Base-by-base conservation (phyloP, 2,113 vertebrate genomes). In the Danionella cerebrum region DNA sequence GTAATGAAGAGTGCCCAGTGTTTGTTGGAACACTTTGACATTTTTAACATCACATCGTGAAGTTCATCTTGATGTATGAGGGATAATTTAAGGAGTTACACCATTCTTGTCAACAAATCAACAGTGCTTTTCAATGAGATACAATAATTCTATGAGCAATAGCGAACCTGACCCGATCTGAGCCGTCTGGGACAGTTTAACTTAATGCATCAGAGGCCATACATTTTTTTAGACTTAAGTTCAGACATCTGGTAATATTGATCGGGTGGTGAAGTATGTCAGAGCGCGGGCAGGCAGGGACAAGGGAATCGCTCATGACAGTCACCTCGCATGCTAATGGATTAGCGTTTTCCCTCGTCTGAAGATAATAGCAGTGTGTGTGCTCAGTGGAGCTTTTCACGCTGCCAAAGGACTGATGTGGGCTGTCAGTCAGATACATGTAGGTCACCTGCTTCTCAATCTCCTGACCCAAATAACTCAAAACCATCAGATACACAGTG, bases 401-500 rank as follows among this genome's bases (percentile, higher is more conserved):
- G 60, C 42, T 60, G 67, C 67, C 60, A 59, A 39, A 66, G 63
- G 44, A 69, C 55, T 41, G 55, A 48, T 60, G 33, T 29, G 12
- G 33, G 67, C 45, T 69, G 67, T 69, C 67, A 51, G 44, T 68
- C 41, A 44, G 52, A 54, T 47, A 48, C 42, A 72, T 58, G 70
- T 72, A 72, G 70, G 70, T 72, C 70, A 59, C 53, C 52, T 38
- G 50, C 67, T 42, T 50, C 39, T 65, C 60, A 71, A 64, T 65
- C 25, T 25, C 50, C 35, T 54, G 58, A 53, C 65, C 55, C 33
- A 52, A 63, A 59, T 48, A 62, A 60, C 57, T 63, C 41, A 69
- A 33, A 62, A 55, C 29, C 27, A 64, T 44, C 22, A 67, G 24
- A 58, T 36, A 24, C 33, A 18, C 55, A 42, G 44, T 31, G 24